Percentiles rank a stretch among this genome's conserved stretches.
Conservation (phyloP, 2,888 invertebrate species). For the Panzeria rudis region DNA sequence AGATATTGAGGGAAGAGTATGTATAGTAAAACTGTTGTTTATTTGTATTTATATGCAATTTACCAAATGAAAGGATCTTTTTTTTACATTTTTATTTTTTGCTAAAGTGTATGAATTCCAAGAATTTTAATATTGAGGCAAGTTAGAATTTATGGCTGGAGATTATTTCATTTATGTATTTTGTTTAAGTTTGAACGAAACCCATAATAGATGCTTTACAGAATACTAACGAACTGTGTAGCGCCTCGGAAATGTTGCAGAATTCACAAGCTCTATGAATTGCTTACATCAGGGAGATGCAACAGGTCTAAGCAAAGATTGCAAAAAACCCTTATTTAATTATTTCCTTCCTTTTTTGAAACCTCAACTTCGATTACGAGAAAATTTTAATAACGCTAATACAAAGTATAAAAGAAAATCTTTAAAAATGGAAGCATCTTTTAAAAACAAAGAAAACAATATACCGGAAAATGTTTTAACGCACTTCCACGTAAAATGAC, state of each 20-base stretch:
- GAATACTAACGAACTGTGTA: background rate
- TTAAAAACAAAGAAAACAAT: too few relatives aligned
- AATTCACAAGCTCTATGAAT: background rate
- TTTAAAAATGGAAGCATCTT: too few relatives aligned
- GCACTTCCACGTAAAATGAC: too few relatives aligned
- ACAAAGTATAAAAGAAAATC: too few relatives aligned
- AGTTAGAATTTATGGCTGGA: background rate
- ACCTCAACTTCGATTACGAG: too few relatives aligned
- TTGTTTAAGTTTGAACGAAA: background rate
- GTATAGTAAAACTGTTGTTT: constrained; percentile 38
- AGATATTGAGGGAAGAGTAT: background rate
- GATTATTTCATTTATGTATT: constrained; percentile 17
- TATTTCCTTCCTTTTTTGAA: too few relatives aligned
- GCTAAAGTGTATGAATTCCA: constrained; percentile 12
- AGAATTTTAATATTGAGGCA: background rate
- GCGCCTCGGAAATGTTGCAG: too few relatives aligned
- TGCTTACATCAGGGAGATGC: too few relatives aligned
- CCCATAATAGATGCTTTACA: background rate
- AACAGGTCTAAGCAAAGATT: too few relatives aligned
- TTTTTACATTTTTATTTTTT: background rate
- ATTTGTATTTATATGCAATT: constrained; percentile 59
- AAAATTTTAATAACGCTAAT: too few relatives aligned
- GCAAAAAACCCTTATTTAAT: too few relatives aligned
- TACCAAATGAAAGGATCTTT: constrained; percentile 17
- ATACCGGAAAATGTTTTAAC: too few relatives aligned